These are phyloP conservation scores for Campylorhamphus procurvoides DNA, from an alignment of 2,113 vertebrate species.

Conservation along the genomic window DNA sequence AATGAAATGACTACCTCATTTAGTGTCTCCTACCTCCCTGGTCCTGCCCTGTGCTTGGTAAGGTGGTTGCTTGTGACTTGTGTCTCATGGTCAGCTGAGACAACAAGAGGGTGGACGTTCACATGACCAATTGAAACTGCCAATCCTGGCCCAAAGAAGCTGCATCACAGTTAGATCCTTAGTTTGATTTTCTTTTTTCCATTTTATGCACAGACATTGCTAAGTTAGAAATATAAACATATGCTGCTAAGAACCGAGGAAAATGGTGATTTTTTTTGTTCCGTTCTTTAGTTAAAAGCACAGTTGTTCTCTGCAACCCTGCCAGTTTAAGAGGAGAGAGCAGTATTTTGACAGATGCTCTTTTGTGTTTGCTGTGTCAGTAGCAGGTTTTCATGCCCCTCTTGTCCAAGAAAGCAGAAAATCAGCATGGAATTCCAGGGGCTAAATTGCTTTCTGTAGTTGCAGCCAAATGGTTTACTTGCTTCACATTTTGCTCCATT, in stretches of 20 bases:
- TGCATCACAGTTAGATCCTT: background rate
- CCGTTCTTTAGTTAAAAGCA: background rate
- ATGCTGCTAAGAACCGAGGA: background rate
- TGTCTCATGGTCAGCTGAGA: background rate
- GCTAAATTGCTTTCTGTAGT: constrained; percentile 30
- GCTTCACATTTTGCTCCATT: background rate
- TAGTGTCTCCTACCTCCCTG: background rate
- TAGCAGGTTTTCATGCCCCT: constrained; percentile 3
- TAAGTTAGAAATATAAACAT: background rate
- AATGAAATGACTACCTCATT: background rate
- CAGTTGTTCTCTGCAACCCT: background rate
- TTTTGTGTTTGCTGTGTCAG: background rate
- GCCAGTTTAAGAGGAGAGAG: background rate
- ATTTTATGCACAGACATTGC: background rate
- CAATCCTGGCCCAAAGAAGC: background rate
- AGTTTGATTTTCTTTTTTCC: background rate
- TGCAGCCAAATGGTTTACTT: constrained; percentile 19
- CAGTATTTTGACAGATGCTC: constrained; percentile 12
- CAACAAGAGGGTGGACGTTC: background rate
- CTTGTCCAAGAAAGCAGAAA: constrained; percentile 24
- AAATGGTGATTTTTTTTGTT: background rate
- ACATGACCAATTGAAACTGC: background rate
- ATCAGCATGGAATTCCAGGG: constrained; percentile 1
- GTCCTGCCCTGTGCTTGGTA: background rate
- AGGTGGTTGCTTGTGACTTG: background rate